Evolutionary conservation across 2,888 invertebrate species (phyloP).

Genomic region (Leptinotarsa haldemani): DNA sequence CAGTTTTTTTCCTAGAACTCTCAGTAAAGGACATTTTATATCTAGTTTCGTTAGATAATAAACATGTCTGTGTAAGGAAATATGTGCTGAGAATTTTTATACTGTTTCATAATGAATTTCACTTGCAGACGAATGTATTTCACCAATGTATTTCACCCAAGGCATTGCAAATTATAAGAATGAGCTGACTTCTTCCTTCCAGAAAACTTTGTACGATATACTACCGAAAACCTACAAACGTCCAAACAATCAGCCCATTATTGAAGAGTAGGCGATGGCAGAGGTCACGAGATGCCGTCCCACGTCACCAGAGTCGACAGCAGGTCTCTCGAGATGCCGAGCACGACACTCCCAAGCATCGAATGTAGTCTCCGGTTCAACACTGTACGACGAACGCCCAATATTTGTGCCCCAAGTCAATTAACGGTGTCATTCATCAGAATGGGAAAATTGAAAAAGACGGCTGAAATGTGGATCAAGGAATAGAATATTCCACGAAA

Average conservation of each 20-base stretch:
- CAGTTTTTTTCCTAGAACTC: too few relatives aligned
- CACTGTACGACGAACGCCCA: slow-evolving; percentile 25
- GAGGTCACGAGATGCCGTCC: slow-evolving; percentile 59
- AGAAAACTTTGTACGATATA: neutral
- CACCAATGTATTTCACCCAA: too few relatives aligned
- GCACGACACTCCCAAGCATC: slow-evolving; percentile 54
- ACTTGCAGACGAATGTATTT: too few relatives aligned
- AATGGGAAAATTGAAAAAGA: slow-evolving; percentile 49
- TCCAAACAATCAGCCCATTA: slow-evolving; percentile 42
- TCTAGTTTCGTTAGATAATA: too few relatives aligned
- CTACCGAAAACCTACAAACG: slow-evolving; percentile 39
- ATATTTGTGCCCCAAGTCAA: slow-evolving; percentile 46
- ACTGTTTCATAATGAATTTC: too few relatives aligned
- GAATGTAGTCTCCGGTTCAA: neutral
- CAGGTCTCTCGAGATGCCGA: slow-evolving; percentile 56
- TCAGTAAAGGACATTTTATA: too few relatives aligned
- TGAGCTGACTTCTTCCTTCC: too few relatives aligned
- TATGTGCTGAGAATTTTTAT: too few relatives aligned
- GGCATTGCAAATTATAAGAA: too few relatives aligned
- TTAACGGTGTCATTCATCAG: slow-evolving; percentile 46
- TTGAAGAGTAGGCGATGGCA: slow-evolving; percentile 40
- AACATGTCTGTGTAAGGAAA: too few relatives aligned
- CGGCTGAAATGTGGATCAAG: slow-evolving; percentile 21
- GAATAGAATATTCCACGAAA: slow-evolving; percentile 11
- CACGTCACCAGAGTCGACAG: slow-evolving; percentile 61